Evolutionary conservation across 2,113 vertebrate species (phyloP), one percentile per base, ranked within the genome.

Genomic region (Lasiurus borealis): DNA sequence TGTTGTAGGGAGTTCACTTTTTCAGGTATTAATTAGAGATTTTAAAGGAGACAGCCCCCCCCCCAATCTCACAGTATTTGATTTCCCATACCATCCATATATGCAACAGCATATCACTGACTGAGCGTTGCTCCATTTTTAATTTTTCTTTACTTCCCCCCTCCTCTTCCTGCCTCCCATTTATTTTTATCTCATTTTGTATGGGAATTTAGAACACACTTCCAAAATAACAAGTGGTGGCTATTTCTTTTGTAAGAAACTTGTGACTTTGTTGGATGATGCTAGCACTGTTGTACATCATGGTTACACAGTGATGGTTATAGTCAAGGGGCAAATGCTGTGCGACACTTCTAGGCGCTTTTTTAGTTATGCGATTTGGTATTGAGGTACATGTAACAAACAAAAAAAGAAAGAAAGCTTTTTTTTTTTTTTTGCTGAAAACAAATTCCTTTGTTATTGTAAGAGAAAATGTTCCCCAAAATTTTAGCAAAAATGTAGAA

Each of bases 401-500:
- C 57, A 46, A 66, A 54, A 81, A 62, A 77, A 82, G 66, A 71
- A n/a, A 66, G 50, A 73, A 83, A 36, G 21, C 0, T 0, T 62
- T 62, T 62, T 84, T 5, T 9, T 76, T 64, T 62, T 7, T 9
- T 76, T 64, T 62, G n/a, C 40, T 83, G 15, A 88, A 94, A 88
- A 94, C 57, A 62, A 15, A 50, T 21, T 36, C 2, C 15, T 94
- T 91, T 78, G 15, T 90, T 84, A 87, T 40, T 84, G 54, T 81
- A 86, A 91, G 27, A 85, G 19, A 88, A 96, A 36, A 46, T 88
- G 6, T 86, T 83, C 57, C 88, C 15, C 31, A 34, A 86, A 84
- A 71, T 84, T 89, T 94, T 94, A 80, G 34, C n/a, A 87, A 93
- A 91, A 95, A 48, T 25, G 25, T 34, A 50, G 85, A 46, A 68